These are phyloP conservation scores for Sarcophaga variegata DNA, from an alignment of 2,888 invertebrate species.

Conservation along the genomic window DNA sequence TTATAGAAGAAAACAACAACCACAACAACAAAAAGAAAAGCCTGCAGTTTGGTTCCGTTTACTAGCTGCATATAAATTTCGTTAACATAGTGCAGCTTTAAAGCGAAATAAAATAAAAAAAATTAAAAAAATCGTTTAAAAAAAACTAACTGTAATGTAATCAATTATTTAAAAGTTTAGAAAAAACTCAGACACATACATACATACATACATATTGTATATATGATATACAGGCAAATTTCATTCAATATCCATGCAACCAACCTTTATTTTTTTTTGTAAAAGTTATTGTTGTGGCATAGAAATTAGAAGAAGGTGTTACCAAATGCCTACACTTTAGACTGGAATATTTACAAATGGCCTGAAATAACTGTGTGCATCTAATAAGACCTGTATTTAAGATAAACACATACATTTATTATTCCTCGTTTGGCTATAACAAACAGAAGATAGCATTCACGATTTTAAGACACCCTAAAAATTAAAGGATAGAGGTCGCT, in stretches of 20 bases:
- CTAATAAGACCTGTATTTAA: constrained; percentile 39
- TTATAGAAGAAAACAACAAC: neutral
- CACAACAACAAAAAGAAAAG: neutral
- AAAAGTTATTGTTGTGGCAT: constrained; percentile 1
- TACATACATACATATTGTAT: no score
- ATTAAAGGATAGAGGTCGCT: no score
- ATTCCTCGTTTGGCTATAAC: no score
- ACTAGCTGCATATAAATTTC: constrained; percentile 37
- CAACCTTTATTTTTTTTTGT: constrained; percentile 40
- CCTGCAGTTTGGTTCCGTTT: constrained; percentile 58
- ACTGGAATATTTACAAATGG: constrained; percentile 57
- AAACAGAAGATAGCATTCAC: no score
- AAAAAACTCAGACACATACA: neutral
- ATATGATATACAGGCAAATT: neutral
- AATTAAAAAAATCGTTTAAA: constrained; percentile 30
- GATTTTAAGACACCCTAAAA: no score
- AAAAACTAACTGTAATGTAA: constrained; percentile 70
- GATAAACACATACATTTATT: neutral
- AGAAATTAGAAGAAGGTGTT: constrained; percentile 60
- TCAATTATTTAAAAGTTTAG: constrained; percentile 63
- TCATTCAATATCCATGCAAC: constrained; percentile 52
- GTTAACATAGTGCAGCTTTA: neutral
- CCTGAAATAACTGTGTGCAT: constrained; percentile 30
- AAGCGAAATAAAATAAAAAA: constrained; percentile 8
- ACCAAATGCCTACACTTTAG: constrained; percentile 61